phyloP scores from a whole-genome alignment of 2,797 vertebrate genomes.

The Catamblyrhynchus diadema region DNA sequence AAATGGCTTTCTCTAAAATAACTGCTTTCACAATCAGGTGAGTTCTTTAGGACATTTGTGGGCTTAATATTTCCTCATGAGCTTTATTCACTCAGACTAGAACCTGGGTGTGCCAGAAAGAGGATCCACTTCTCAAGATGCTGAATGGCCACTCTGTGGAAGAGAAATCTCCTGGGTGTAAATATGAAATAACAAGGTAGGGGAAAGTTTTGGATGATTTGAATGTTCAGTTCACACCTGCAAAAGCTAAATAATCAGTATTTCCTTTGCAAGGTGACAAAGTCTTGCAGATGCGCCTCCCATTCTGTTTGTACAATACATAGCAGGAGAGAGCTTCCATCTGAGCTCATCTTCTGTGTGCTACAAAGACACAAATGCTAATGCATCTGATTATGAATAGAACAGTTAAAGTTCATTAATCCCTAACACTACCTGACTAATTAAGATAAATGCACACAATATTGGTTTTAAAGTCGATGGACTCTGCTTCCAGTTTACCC shows the following conservation, averaged over 20 bases:
- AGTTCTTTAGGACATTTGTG: neutral
- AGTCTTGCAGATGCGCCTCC: neutral
- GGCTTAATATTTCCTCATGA: neutral
- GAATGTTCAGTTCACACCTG: neutral
- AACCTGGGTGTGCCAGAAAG: neutral
- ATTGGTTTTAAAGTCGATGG: neutral
- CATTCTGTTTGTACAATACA: neutral
- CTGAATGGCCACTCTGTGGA: neutral
- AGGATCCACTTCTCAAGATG: neutral
- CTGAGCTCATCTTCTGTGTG: neutral
- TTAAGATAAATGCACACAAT: neutral
- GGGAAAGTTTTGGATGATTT: neutral
- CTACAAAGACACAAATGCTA: neutral
- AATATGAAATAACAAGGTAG: neutral
- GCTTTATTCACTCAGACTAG: neutral
- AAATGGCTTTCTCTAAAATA: neutral
- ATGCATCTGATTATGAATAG: neutral
- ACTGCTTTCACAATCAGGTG: neutral
- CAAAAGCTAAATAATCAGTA: neutral
- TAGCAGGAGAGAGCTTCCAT: neutral
- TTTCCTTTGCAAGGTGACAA: neutral
- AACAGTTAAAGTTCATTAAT: conserved; percentile 5
- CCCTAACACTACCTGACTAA: conserved; percentile 9
- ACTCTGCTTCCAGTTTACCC: neutral
- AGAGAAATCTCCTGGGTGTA: neutral